phyloP scores from a whole-genome alignment of 1,140 invertebrate species.

The Lordiphosa clarofinis region DNA sequence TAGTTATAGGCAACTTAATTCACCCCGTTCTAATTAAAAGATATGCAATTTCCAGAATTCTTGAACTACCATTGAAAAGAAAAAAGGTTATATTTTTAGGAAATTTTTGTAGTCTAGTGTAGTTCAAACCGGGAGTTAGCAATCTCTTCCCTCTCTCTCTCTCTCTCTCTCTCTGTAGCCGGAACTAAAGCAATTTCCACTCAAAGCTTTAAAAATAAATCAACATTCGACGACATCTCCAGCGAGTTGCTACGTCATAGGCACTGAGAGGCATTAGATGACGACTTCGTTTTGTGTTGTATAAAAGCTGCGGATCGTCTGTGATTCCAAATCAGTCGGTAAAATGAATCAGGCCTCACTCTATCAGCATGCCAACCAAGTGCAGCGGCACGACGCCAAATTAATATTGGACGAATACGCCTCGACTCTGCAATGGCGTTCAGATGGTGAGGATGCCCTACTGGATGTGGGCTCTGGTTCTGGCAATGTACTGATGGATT shows the following conservation, averaged over 20 bases:
- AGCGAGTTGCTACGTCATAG: constrained; percentile 29
- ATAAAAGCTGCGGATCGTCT: constrained; percentile 48
- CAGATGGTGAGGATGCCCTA: constrained; percentile 81
- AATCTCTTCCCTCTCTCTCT: background rate
- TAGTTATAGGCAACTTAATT: no score
- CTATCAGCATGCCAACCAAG: constrained; percentile 81
- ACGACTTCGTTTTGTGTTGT: constrained; percentile 12
- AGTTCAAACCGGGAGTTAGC: constrained; percentile 5
- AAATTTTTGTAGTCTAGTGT: constrained; percentile 18
- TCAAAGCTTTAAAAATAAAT: constrained; percentile 65
- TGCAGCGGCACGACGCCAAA: constrained; percentile 85
- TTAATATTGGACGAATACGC: constrained; percentile 85
- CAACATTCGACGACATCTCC: background rate
- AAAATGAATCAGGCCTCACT: constrained; percentile 72
- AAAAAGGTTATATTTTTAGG: no score
- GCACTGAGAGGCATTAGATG: background rate
- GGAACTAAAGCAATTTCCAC: constrained; percentile 25
- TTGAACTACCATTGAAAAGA: no score
- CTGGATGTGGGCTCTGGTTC: constrained; percentile 91
- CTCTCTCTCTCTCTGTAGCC: background rate
- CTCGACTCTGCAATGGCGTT: constrained; percentile 82
- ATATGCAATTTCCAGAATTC: no score
- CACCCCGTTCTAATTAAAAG: no score
- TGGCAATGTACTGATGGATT: constrained; percentile 85
- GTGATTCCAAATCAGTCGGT: constrained; percentile 33